phyloP scores from a whole-genome alignment of 2,797 vertebrate genomes.

The Rhabdophis nuchalis region DNA sequence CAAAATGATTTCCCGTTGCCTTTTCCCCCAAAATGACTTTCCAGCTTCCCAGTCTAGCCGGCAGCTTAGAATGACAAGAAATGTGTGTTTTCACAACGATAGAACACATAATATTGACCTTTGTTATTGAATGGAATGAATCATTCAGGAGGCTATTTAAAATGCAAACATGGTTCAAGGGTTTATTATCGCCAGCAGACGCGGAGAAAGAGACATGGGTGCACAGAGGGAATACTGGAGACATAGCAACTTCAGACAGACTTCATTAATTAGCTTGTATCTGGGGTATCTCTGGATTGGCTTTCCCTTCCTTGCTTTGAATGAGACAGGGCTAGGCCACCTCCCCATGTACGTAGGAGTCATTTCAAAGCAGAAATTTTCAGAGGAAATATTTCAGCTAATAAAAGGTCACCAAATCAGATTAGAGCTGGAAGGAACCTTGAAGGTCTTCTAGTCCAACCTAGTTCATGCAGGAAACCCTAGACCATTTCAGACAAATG shows the following conservation, averaged over 20 bases:
- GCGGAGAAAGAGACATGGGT: conserved; percentile 32
- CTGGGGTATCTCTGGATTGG: conserved; percentile 58
- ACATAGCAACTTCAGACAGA: conserved; percentile 64
- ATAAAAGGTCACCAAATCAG: background rate
- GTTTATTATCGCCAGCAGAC: conserved; percentile 64
- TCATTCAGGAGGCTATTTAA: conserved; percentile 61
- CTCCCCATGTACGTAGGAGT: background rate
- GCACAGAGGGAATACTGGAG: conserved; percentile 44
- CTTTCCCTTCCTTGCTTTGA: background rate
- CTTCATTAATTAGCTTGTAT: conserved; percentile 61
- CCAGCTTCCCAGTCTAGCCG: conserved; percentile 40
- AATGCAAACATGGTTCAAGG: conserved; percentile 63
- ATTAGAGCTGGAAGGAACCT: background rate
- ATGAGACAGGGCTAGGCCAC: background rate
- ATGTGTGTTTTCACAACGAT: conserved; percentile 59
- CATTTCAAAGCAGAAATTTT: background rate
- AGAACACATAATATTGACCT: conserved; percentile 62
- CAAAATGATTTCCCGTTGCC: background rate
- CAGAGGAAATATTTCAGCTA: background rate
- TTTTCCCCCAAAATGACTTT: background rate
- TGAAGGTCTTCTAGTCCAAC: background rate
- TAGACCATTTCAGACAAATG: background rate
- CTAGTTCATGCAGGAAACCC: background rate
- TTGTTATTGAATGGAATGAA: conserved; percentile 66
- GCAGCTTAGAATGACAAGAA: conserved; percentile 64